phyloP scores from a whole-genome alignment of 92 coral and sea anemone species.

The Parazoanthus darwini region DNA sequence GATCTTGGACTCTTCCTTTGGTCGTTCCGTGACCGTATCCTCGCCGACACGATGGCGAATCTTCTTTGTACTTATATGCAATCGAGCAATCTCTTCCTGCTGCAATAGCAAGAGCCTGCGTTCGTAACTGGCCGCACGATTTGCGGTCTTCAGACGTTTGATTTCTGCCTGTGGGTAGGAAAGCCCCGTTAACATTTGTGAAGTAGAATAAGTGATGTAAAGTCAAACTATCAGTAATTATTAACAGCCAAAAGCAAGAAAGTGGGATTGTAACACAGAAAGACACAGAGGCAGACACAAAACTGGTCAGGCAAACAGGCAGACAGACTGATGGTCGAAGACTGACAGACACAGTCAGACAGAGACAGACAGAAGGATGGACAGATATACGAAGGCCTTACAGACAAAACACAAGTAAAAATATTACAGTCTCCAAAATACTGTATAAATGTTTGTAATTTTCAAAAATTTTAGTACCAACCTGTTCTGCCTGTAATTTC shows the following conservation, averaged over 20 bases:
- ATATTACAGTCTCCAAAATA: too few species aligned
- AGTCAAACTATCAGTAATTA: neutral
- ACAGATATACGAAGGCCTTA: too few species aligned
- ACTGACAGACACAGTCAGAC: too few species aligned
- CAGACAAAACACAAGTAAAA: too few species aligned
- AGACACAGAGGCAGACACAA: too few species aligned
- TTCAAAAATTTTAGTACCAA: slow-evolving; percentile 15
- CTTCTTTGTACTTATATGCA: slow-evolving; percentile 80
- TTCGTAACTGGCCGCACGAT: slow-evolving; percentile 93
- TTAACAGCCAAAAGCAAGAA: neutral
- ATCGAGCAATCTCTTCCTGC: slow-evolving; percentile 90
- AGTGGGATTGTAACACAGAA: neutral
- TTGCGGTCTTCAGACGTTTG: slow-evolving; percentile 90
- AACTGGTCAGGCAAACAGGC: too few species aligned
- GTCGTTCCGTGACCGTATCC: slow-evolving; percentile 40
- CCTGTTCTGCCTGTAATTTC: slow-evolving; percentile 94
- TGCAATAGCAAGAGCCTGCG: slow-evolving; percentile 88
- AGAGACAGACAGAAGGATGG: too few species aligned
- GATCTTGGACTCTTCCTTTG: slow-evolving; percentile 28
- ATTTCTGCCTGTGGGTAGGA: slow-evolving; percentile 86
- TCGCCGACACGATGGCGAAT: slow-evolving; percentile 77
- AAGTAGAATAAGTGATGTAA: neutral
- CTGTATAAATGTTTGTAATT: too few species aligned
- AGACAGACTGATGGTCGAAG: too few species aligned
- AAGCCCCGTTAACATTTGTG: neutral